Percentiles rank a stretch among this genome's conserved stretches.
Conservation (phyloP, 1,140 invertebrate genomes). For the Eufriesea mexicana region DNA sequence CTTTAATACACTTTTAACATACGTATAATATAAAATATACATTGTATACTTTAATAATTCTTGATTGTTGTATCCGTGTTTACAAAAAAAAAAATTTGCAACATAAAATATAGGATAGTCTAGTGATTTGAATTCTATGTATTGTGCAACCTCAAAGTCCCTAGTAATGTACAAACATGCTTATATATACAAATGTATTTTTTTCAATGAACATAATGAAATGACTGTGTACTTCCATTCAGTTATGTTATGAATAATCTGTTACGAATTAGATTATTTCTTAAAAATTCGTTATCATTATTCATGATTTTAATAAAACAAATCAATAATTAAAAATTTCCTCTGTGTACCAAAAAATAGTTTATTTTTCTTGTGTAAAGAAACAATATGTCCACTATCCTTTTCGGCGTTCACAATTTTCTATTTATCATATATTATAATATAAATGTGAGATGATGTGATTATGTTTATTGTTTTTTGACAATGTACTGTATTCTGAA, state of each 20-base stretch:
- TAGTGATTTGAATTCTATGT: neutral
- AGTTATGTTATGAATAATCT: conserved; percentile 1
- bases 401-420: conserved; percentile 66
- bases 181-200: conserved; percentile 8
- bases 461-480: conserved; percentile 5
- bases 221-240: conserved; percentile 6
- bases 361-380: conserved; percentile 32
- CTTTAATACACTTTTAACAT: no score
- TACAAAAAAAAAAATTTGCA: neutral
- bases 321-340: neutral
- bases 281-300: neutral
- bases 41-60: no score
- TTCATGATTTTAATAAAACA: neutral
- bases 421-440: conserved; percentile 67
- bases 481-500: conserved; percentile 14
- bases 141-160: conserved; percentile 1
- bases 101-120: neutral
- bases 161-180: neutral
- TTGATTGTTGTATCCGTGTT: no score
- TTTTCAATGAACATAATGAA: conserved; percentile 5
- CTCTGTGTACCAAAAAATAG: neutral
- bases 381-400: conserved; percentile 72
- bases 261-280: neutral
- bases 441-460: conserved; percentile 43
- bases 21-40: no score